Base-by-base conservation (phyloP, 2,888 invertebrate species). In the Sphecodes monilicornis region DNA sequence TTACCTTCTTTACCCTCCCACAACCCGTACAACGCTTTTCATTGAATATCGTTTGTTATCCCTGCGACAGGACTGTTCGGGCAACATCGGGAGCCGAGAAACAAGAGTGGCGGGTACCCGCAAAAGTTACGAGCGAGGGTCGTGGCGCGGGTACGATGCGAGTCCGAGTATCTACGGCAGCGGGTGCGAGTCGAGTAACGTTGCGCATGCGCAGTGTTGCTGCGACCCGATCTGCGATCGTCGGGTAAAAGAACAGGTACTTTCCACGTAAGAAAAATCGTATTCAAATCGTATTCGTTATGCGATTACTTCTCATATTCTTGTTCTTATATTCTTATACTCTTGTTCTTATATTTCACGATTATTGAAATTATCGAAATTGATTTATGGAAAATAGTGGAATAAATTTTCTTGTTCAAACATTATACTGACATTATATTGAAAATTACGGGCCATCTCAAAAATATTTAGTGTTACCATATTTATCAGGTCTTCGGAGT, bases 211-310 rank as follows among this genome's bases (percentile, higher is more conserved):
- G 57, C 57, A 57, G 57, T 16, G 13, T 26, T 29, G 6, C 50
- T 57, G 57, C 57, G 57, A 57, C 57, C 57, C 26, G 57, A 22
- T 57, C 57, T 26, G 57, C 57, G 57, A 57, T 57, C 57, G 57
- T 57, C 57, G 57, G 50, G 22, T 50, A 50, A 50, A 50, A 50
- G 50, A 22, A 1, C 50, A 22, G 50, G 2, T 22, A 50, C 8
- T 50, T 50, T 22, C 22, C 50, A 22, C 50, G 8, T 2, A 50
- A 22, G 22, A 50, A 2, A 50, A 22, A 50, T 22, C 22, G 22
- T 50, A 22, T 50, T 50, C 8, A 57, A 57, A 26, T 26, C 26
- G 11, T 57, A 26, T 26, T 57, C 57, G 13, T 3, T 54, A 18
- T 18, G n/a, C n/a, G n/a, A n/a, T 46, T 18, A 46, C 18, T 46